These are phyloP conservation scores for Philypnodon macrostomus DNA, from an alignment of 2,797 vertebrate genomes.

Conservation along the genomic window DNA sequence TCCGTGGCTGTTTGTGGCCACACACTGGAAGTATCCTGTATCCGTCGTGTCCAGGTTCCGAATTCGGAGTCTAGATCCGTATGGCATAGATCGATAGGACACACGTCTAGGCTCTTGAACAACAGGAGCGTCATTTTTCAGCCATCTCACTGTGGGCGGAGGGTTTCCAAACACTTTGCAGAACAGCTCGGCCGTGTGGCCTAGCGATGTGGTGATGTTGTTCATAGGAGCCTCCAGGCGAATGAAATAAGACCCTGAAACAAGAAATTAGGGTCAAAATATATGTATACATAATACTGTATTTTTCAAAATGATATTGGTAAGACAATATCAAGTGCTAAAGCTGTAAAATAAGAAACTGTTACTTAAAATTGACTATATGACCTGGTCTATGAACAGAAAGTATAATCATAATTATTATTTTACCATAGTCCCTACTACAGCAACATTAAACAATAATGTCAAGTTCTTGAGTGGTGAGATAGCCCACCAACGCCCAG, in stretches of 20 bases:
- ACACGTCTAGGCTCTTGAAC: constrained; percentile 91
- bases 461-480: no score
- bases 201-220: constrained; percentile 95
- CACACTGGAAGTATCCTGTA: constrained; percentile 97
- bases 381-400: no score
- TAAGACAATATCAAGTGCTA: no score
- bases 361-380: no score
- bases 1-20: constrained; percentile 86
- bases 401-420: no score
- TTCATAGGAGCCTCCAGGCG: constrained; percentile 92
- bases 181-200: constrained; percentile 90
- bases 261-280: neutral
- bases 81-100: constrained; percentile 83
- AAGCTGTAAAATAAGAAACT: no score
- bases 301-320: no score
- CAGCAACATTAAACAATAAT: no score
- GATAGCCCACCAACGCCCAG: no score
- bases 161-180: constrained; percentile 91
- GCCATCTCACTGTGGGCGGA: constrained; percentile 85
- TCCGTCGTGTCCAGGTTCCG: constrained; percentile 96
- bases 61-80: constrained; percentile 92
- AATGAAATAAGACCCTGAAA: constrained; percentile 80
- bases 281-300: no score
- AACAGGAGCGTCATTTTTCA: constrained; percentile 96
- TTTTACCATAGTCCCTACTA: no score